Conservation (phyloP, 2,797 vertebrate genomes). For the Hyperoplus lanceolatus region DNA sequence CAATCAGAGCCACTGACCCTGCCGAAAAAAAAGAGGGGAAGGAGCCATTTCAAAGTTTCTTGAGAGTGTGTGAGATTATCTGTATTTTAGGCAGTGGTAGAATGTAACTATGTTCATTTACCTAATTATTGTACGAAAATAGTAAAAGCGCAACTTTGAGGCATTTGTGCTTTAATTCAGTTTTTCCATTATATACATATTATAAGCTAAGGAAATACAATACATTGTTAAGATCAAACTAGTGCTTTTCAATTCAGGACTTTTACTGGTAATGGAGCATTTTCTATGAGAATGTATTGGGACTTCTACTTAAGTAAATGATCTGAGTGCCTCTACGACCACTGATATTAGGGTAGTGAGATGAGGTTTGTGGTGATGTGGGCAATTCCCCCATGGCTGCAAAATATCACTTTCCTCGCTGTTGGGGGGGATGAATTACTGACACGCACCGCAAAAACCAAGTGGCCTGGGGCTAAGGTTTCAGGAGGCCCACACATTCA, state of each 20-base stretch:
- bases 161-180: constrained; percentile 18
- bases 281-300: not conserved
- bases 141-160: too few relatives aligned
- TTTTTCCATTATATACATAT: not conserved
- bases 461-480: constrained; percentile 75
- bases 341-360: constrained; percentile 60
- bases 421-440: constrained; percentile 72
- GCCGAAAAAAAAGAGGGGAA: constrained; percentile 24
- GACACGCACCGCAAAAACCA: constrained; percentile 82
- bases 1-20: constrained; percentile 49
- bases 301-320: not conserved
- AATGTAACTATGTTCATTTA: too few relatives aligned
- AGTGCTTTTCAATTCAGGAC: not conserved
- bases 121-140: too few relatives aligned
- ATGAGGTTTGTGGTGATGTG: constrained; percentile 76
- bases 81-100: too few relatives aligned
- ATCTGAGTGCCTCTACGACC: not conserved
- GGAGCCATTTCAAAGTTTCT: constrained; percentile 27
- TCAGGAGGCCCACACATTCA: constrained; percentile 76
- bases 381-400: constrained; percentile 76
- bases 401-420: constrained; percentile 83
- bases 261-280: not conserved
- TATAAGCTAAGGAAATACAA: not conserved
- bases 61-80: constrained; percentile 10
- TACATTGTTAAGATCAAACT: not conserved